phyloP scores from a whole-genome alignment of 2,888 invertebrate genomes.

The Trissonchulus sp. region DNA sequence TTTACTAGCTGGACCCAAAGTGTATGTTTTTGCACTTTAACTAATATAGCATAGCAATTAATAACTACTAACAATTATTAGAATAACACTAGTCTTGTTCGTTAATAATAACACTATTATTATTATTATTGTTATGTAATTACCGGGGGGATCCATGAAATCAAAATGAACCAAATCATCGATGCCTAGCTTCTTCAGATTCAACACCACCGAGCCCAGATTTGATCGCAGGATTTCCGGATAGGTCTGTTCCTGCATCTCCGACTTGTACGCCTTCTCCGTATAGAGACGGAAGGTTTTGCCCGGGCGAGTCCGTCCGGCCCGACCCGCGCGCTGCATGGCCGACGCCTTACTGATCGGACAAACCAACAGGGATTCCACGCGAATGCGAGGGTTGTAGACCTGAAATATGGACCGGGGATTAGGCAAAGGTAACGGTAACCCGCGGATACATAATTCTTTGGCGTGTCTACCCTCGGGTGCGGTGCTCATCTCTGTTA shows the following conservation, averaged over 20 bases:
- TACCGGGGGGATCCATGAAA: slow-evolving; percentile 96
- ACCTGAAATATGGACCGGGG: too few relatives aligned
- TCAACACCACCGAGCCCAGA: slow-evolving; percentile 92
- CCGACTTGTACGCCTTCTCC: slow-evolving; percentile 82
- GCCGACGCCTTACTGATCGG: slow-evolving; percentile 98
- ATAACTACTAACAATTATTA: too few relatives aligned
- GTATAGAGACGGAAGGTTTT: slow-evolving; percentile 87
- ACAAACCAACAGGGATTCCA: slow-evolving; percentile 93
- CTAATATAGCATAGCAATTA: too few relatives aligned
- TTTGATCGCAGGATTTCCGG: slow-evolving; percentile 87
- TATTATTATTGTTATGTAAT: too few relatives aligned
- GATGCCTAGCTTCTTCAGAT: slow-evolving; percentile 95
- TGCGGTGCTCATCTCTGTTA: too few relatives aligned
- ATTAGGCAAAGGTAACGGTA: too few relatives aligned
- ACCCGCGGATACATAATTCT: too few relatives aligned
- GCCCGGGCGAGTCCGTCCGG: slow-evolving; percentile 93
- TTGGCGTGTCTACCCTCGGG: too few relatives aligned
- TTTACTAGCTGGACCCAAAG: too few relatives aligned
- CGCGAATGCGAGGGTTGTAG: slow-evolving; percentile 79
- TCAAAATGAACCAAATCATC: slow-evolving; percentile 99
- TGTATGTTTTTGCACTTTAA: too few relatives aligned
- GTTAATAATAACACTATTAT: too few relatives aligned
- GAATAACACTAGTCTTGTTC: too few relatives aligned
- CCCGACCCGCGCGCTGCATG: slow-evolving; percentile 93
- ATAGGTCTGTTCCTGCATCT: slow-evolving; percentile 99